A percentile compares a stretch with the other conserved stretches of the same genome.
Evolutionary conservation across 2,113 vertebrate species (phyloP).

Genomic region (Peromyscus leucopus): DNA sequence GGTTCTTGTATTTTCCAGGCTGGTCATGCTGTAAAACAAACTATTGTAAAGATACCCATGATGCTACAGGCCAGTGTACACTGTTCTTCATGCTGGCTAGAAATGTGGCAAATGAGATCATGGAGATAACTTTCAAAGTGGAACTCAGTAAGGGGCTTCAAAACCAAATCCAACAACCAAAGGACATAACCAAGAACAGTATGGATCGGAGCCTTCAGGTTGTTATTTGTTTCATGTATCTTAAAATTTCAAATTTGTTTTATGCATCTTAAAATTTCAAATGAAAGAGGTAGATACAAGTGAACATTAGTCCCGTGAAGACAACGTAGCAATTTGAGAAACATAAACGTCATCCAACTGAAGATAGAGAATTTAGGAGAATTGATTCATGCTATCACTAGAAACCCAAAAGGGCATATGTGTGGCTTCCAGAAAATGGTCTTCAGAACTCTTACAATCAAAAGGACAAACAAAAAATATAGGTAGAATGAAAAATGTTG

Average conservation of each 20-base stretch:
- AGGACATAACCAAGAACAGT: neutral
- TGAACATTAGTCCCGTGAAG: neutral
- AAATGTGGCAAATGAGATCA: no score
- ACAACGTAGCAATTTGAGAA: neutral
- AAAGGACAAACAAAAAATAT: neutral
- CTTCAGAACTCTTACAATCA: no score
- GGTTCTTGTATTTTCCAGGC: neutral
- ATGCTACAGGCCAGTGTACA: no score
- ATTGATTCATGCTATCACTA: neutral
- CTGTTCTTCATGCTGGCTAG: neutral
- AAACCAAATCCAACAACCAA: neutral
- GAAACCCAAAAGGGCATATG: no score
- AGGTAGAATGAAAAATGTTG: no score
- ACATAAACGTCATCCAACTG: neutral
- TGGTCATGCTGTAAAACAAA: neutral
- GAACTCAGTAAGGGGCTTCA: fast-evolving
- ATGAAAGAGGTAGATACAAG: neutral
- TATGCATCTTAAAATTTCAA: neutral
- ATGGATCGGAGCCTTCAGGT: no score
- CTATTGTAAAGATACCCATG: neutral
- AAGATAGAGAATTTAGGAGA: neutral
- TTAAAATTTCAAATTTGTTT: neutral
- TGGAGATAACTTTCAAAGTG: neutral
- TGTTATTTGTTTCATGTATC: neutral
- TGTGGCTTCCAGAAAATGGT: neutral